Percentiles rank a stretch among this genome's conserved stretches.
These are phyloP conservation scores for Drosophila anomalata DNA, from an alignment of 2,888 invertebrate genomes.

Conservation along the genomic window DNA sequence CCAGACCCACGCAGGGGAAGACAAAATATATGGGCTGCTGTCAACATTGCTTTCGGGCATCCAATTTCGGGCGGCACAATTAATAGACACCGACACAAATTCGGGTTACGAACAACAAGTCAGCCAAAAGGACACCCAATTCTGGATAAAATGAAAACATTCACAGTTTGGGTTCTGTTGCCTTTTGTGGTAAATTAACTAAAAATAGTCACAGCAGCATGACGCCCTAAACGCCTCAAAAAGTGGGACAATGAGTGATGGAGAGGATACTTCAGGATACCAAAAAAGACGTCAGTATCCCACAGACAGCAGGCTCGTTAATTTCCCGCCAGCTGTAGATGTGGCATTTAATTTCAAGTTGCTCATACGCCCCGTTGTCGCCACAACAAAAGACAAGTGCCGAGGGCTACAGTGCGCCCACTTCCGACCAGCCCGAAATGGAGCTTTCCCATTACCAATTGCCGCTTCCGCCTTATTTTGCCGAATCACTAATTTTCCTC, in stretches of 20 bases:
- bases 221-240: slow-evolving; percentile 42
- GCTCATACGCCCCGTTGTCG: slow-evolving; percentile 59
- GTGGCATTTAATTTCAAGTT: slow-evolving; percentile 50
- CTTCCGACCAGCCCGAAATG: slow-evolving; percentile 27
- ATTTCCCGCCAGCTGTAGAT: slow-evolving; percentile 23
- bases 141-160: slow-evolving; percentile 18
- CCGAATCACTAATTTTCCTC: slow-evolving; percentile 66
- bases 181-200: slow-evolving; percentile 51
- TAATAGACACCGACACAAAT: slow-evolving; percentile 48
- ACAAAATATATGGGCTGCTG: slow-evolving; percentile 39
- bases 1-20: slow-evolving; percentile 16
- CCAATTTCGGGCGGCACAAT: slow-evolving; percentile 56
- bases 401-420: background rate
- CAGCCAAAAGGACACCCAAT: slow-evolving; percentile 43
- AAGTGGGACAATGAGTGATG: slow-evolving; percentile 17
- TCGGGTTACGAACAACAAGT: slow-evolving; percentile 12
- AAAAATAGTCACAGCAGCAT: slow-evolving; percentile 61
- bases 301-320: slow-evolving; percentile 31
- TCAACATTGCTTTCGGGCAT: slow-evolving; percentile 25
- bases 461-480: slow-evolving; percentile 56
- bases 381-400: slow-evolving; percentile 12
- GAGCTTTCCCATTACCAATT: slow-evolving; percentile 27
- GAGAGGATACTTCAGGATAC: slow-evolving; percentile 9
- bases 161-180: slow-evolving; percentile 33
- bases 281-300: slow-evolving; percentile 50